Evolutionary conservation across 2,888 invertebrate genomes (phyloP), one percentile per base, ranked within the genome.

Genomic region (Corbicula japonica): DNA sequence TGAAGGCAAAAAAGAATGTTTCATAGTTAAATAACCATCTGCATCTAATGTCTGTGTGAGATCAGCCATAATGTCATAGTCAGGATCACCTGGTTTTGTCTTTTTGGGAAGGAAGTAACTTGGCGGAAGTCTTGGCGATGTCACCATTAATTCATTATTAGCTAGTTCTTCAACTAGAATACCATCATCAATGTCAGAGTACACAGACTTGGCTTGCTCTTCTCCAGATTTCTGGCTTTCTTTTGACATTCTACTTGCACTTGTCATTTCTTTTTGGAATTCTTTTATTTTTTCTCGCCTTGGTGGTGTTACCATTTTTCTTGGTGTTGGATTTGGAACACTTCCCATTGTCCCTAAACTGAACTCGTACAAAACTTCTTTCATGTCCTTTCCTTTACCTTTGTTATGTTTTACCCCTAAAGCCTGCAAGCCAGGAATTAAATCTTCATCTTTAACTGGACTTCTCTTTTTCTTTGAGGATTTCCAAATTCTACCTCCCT

Each of bases 291-390:
- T 78, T n/a, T 65, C 62, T 46, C 60, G 68, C 34, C 72, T 75
- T 44, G 83, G 83, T 6, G 70, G 58, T 63, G 65, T 69, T 21
- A 66, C n/a, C n/a, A 26, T 56, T 28, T 78, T 74, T 38, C 46
- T 66, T 18, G 65, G 69, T 12, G 76, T 21, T 23, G 76, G 77
- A 2, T 76, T 21, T 10, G 90, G 91, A 5, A 92, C 72, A 62
- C 85, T 89, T 2, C 90, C 91, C 38, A 89, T 76, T 6, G 91
- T 91, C 5, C 92, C 92, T 18, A 91, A 75, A 83, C 89, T 91
- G 66, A 92, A 92, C 54, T 91, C 86, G 79, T 84, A 89, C 54
- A 92, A 76, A 5, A 87, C 86, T 34, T 90, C 88, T 63, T 86
- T 87, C 90, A 91, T 90, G 26, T 84, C 76, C 5, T 74, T 69